Conservation (phyloP, 2,888 invertebrate species). For the Clostera curtula region DNA sequence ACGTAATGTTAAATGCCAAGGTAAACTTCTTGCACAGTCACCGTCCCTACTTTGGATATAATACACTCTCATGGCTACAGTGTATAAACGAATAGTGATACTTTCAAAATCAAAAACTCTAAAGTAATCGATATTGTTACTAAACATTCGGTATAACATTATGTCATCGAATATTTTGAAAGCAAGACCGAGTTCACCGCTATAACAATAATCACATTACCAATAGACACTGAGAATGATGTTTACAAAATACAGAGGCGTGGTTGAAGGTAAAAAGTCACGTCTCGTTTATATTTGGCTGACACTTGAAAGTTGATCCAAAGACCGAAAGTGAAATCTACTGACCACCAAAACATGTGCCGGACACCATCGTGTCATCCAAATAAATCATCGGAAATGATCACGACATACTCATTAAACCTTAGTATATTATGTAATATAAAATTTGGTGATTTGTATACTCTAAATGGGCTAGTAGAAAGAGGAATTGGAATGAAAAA, state of each 20-base stretch:
- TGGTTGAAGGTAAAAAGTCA: constrained; percentile 34
- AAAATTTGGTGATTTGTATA: too few species aligned
- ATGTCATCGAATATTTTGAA: constrained; percentile 23
- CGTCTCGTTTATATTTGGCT: constrained; percentile 14
- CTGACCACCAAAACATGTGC: constrained; percentile 35
- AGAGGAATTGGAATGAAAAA: too few species aligned
- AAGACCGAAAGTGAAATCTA: constrained; percentile 60
- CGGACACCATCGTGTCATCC: too few species aligned
- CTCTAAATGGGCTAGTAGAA: constrained; percentile 6
- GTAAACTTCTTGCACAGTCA: constrained; percentile 55
- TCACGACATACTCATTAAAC: too few species aligned
- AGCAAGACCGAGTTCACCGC: constrained; percentile 18
- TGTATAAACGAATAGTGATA: constrained; percentile 18
- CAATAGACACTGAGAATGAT: constrained; percentile 21
- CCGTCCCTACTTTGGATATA: constrained; percentile 30
- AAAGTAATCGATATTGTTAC: constrained; percentile 3
- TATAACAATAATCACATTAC: constrained; percentile 21
- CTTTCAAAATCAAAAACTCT: constrained; percentile 11
- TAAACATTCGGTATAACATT: constrained; percentile 7
- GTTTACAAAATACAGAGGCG: constrained; percentile 44
- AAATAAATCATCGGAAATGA: too few species aligned
- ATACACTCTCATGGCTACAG: constrained; percentile 20
- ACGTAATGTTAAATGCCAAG: constrained; percentile 59
- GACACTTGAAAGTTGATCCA: constrained; percentile 48
- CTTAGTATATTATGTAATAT: too few species aligned